Percentiles rank a stretch among this genome's conserved stretches.
Evolutionary conservation across 2,797 vertebrate genomes (phyloP).

Genomic region (Cygnus olor): DNA sequence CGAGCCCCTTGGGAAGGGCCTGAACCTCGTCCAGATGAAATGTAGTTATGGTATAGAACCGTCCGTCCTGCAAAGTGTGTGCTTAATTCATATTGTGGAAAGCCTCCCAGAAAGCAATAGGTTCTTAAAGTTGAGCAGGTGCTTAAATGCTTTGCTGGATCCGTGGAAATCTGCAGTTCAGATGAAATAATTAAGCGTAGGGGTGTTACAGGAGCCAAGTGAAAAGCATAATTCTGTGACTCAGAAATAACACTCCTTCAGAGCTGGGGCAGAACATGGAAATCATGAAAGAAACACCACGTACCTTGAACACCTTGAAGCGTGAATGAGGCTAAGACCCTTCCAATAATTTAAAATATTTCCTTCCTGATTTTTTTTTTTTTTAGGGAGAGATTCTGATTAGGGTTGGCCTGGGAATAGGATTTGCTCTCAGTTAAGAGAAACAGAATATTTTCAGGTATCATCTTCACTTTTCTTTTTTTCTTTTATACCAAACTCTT

Average conservation of each 20-base stretch:
- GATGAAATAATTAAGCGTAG: conserved; percentile 60
- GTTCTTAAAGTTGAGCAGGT: conserved; percentile 53
- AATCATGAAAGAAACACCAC: background rate
- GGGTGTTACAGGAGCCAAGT: conserved; percentile 46
- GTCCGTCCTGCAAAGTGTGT: background rate
- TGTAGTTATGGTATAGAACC: background rate
- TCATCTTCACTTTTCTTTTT: conserved; percentile 8
- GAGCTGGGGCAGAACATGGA: background rate
- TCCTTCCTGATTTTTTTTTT: background rate
- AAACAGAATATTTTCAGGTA: conserved; percentile 13
- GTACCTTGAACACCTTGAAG: background rate
- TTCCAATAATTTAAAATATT: background rate
- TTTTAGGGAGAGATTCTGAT: background rate
- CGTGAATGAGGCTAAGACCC: background rate
- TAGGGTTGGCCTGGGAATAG: background rate
- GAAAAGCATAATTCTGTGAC: conserved; percentile 57
- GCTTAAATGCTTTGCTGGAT: conserved; percentile 52
- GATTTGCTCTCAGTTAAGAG: background rate
- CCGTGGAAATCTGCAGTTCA: conserved; percentile 34
- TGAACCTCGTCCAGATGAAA: background rate
- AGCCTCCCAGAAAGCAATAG: conserved; percentile 23
- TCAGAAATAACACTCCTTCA: conserved; percentile 53
- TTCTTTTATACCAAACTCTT: background rate
- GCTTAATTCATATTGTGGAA: conserved; percentile 12
- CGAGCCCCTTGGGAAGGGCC: background rate